Evolutionary conservation across 2,113 vertebrate species (phyloP).

Genomic region (Emydura subglobosa): DNA sequence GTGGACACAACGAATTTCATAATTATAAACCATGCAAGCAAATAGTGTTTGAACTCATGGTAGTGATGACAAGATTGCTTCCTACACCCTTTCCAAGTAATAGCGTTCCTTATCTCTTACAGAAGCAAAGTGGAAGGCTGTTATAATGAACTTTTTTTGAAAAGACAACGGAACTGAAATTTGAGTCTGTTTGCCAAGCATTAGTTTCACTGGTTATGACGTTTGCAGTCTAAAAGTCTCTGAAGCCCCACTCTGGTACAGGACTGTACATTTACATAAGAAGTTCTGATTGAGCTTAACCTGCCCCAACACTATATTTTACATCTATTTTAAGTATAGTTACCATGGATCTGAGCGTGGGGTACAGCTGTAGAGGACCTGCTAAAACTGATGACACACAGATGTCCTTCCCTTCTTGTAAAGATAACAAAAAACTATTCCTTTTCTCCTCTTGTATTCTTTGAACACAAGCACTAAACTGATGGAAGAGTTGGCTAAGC

Average conservation of each 20-base stretch:
- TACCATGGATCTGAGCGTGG: neutral
- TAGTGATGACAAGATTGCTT: neutral
- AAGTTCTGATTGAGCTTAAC: neutral
- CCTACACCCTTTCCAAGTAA: neutral
- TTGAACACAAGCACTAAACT: neutral
- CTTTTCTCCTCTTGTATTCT: neutral
- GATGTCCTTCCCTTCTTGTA: neutral
- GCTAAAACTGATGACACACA: neutral
- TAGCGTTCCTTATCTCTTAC: neutral
- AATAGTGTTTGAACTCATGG: slow-evolving; percentile 23
- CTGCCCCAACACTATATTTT: neutral
- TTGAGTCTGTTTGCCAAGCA: neutral
- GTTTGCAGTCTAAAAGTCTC: neutral
- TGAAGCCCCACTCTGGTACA: neutral
- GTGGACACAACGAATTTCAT: slow-evolving; percentile 48
- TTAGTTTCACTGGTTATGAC: neutral
- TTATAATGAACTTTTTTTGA: neutral
- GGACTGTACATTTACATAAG: neutral
- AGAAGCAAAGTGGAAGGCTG: neutral
- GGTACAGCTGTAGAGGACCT: neutral
- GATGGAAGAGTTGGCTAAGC: neutral
- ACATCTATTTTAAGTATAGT: neutral
- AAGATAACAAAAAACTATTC: neutral
- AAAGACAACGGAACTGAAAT: neutral
- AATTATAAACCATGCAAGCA: slow-evolving; percentile 28